Conservation (phyloP, 2,797 vertebrate genomes). For the Clarias pachynema region DNA sequence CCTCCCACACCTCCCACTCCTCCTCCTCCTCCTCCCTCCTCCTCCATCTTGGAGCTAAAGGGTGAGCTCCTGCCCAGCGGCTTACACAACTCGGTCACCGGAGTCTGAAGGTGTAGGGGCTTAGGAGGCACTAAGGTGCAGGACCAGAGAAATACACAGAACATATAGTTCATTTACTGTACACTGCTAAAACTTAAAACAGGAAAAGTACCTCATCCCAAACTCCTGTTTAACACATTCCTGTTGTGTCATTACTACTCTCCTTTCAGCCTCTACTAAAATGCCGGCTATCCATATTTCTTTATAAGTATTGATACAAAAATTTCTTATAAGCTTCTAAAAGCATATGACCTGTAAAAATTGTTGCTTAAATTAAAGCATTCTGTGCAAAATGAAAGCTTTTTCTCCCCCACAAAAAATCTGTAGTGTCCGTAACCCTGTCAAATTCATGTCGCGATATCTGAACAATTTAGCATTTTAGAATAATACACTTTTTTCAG, state of each 20-base stretch:
- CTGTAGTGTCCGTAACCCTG: no score
- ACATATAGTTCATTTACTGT: not conserved
- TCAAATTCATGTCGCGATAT: no score
- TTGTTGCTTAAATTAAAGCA: no score
- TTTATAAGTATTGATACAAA: no score
- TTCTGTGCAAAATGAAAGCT: no score
- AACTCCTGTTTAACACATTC: not conserved
- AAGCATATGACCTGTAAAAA: no score
- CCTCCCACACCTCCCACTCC: slow-evolving; percentile 34
- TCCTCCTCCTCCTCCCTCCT: slow-evolving; percentile 43
- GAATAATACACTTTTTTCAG: no score
- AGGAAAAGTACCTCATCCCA: not conserved
- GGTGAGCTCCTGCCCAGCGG: slow-evolving; percentile 52
- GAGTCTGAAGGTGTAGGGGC: slow-evolving; percentile 75
- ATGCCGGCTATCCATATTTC: no score
- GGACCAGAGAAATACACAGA: slow-evolving; percentile 20
- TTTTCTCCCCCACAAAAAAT: no score
- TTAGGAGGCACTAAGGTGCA: slow-evolving; percentile 75
- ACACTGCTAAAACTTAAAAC: not conserved
- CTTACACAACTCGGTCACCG: slow-evolving; percentile 63
- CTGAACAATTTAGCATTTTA: no score
- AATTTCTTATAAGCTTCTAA: no score
- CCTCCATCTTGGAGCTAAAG: slow-evolving; percentile 68
- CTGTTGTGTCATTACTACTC: not conserved
- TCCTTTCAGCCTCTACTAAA: no score